Evolutionary conservation across 2,113 vertebrate species (phyloP).

Genomic region (Trachemys scripta): DNA sequence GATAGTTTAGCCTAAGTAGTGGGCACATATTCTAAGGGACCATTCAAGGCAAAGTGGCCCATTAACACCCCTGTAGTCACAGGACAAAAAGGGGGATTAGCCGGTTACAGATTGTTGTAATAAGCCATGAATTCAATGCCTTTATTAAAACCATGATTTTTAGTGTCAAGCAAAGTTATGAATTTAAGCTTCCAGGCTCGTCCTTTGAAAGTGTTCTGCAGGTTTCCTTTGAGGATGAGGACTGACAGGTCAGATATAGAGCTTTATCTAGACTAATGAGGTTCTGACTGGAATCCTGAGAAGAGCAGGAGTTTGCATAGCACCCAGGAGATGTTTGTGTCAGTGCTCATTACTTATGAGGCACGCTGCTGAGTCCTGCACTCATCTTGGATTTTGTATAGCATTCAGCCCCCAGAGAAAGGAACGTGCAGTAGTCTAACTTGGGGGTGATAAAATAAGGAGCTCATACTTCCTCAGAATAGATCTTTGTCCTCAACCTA

Average conservation of each 20-base stretch:
- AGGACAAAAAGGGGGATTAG: not conserved
- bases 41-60: not conserved
- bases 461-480: not conserved
- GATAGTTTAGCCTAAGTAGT: not conserved
- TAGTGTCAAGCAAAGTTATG: not conserved
- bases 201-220: not conserved
- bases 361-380: not conserved
- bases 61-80: not conserved
- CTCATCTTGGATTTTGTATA: not conserved
- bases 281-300: not conserved
- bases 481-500: not conserved
- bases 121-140: not conserved
- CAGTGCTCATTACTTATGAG: not conserved
- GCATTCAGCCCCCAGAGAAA: not conserved
- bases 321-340: too few species aligned
- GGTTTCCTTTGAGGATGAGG: not conserved
- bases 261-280: not conserved
- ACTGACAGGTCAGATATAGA: not conserved
- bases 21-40: not conserved
- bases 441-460: not conserved
- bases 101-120: not conserved
- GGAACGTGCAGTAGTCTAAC: not conserved
- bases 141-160: not conserved
- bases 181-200: not conserved
- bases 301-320: not conserved